A percentile compares a stretch with the other conserved stretches of the same genome.
These are phyloP conservation scores for Therioaphis trifolii DNA, from an alignment of 2,888 invertebrate genomes.

Conservation along the genomic window DNA sequence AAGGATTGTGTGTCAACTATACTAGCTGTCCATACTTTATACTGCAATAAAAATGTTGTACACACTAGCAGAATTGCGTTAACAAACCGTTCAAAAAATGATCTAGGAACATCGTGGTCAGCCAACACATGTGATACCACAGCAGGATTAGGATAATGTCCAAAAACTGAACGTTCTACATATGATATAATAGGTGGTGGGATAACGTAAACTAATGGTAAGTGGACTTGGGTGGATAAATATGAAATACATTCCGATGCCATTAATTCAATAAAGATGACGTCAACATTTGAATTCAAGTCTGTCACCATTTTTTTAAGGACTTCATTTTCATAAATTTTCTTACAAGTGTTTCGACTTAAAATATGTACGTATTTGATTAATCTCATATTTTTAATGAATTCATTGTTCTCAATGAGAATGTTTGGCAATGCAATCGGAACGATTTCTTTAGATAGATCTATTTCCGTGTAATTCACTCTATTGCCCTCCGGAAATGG, in stretches of 20 bases:
- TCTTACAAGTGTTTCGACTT: background rate
- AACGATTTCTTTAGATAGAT: constrained; percentile 13
- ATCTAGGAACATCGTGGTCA: background rate
- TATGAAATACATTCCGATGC: background rate
- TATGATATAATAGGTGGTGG: background rate
- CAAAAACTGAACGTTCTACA: background rate
- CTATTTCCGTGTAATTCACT: constrained; percentile 49
- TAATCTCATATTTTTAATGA: too few relatives aligned
- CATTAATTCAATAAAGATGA: background rate
- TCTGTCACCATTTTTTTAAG: background rate
- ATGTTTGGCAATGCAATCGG: too few relatives aligned
- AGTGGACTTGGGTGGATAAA: background rate
- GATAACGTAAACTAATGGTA: background rate
- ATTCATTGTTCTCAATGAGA: too few relatives aligned
- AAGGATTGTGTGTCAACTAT: background rate
- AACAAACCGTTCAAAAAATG: background rate
- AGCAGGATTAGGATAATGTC: background rate
- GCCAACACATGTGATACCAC: background rate
- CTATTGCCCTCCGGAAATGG: constrained; percentile 61
- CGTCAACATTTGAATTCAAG: background rate
- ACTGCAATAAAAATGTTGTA: background rate
- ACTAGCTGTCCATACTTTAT: background rate
- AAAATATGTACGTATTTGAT: background rate
- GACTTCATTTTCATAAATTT: background rate
- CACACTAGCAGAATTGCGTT: background rate